These are phyloP conservation scores for Hypsopygia costalis DNA, from an alignment of 2,888 invertebrate genomes.

Conservation along the genomic window DNA sequence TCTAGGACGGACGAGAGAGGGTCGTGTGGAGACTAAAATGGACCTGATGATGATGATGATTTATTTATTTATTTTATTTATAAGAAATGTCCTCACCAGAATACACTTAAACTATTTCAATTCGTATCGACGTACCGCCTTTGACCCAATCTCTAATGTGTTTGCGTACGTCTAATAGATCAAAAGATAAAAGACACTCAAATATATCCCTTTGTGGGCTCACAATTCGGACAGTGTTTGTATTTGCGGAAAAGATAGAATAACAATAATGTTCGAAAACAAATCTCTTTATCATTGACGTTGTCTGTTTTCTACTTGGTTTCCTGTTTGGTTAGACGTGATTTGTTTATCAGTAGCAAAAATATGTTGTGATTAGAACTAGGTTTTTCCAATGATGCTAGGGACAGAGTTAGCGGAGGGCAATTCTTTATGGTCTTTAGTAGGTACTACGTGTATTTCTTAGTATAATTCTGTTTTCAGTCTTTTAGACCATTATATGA, in stretches of 20 bases:
- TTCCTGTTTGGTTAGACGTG: slow-evolving; percentile 3
- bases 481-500: too few species aligned
- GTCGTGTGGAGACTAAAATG: too few species aligned
- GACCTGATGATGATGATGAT: too few species aligned
- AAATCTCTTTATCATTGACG: slow-evolving; percentile 5
- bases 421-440: too few species aligned
- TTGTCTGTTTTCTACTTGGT: neutral
- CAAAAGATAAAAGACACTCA: slow-evolving; percentile 6
- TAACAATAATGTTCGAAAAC: slow-evolving; percentile 2
- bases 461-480: too few species aligned
- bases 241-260: slow-evolving; percentile 5
- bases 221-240: neutral
- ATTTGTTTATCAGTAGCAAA: neutral
- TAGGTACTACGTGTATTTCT: too few species aligned
- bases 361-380: too few species aligned
- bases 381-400: too few species aligned
- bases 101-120: neutral
- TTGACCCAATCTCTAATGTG: slow-evolving; percentile 2
- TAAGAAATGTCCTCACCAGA: too few species aligned
- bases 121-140: neutral
- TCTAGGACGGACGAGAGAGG: too few species aligned
- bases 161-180: slow-evolving; percentile 8
- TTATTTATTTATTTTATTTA: too few species aligned
- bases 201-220: neutral
- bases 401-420: too few species aligned